Evolutionary conservation across 2,797 vertebrate genomes (phyloP).

Genomic region (Phalanger gymnotis): DNA sequence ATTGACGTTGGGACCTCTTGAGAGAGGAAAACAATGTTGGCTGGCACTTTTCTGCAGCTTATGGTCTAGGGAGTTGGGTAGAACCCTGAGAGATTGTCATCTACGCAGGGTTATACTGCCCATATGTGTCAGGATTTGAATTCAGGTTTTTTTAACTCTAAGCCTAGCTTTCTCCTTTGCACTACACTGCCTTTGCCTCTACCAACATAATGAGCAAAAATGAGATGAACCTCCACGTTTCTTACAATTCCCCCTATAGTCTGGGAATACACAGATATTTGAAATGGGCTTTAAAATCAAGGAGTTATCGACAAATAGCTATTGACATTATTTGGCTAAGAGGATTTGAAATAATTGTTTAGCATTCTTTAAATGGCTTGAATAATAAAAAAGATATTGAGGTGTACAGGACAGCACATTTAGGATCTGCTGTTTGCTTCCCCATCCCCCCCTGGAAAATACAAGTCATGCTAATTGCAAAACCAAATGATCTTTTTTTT

Average conservation of each 20-base stretch:
- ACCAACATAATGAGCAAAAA: neutral
- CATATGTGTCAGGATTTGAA: neutral
- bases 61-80: neutral
- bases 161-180: neutral
- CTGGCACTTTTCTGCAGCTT: neutral
- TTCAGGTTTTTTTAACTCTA: neutral
- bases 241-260: neutral
- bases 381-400: constrained; percentile 50
- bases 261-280: neutral
- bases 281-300: constrained; percentile 35
- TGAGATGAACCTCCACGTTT: neutral
- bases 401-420: constrained; percentile 4
- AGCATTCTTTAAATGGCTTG: neutral
- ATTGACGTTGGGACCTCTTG: neutral
- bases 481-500: constrained; percentile 26
- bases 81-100: neutral
- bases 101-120: neutral
- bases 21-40: neutral
- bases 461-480: constrained; percentile 12
- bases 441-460: constrained; percentile 25
- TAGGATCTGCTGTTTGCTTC: constrained; percentile 22
- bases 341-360: constrained; percentile 33
- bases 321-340: constrained; percentile 53
- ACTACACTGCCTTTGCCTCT: neutral
- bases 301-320: constrained; percentile 29